Conservation (phyloP, 2,797 vertebrate genomes). For the Bovichtus diacanthus region DNA sequence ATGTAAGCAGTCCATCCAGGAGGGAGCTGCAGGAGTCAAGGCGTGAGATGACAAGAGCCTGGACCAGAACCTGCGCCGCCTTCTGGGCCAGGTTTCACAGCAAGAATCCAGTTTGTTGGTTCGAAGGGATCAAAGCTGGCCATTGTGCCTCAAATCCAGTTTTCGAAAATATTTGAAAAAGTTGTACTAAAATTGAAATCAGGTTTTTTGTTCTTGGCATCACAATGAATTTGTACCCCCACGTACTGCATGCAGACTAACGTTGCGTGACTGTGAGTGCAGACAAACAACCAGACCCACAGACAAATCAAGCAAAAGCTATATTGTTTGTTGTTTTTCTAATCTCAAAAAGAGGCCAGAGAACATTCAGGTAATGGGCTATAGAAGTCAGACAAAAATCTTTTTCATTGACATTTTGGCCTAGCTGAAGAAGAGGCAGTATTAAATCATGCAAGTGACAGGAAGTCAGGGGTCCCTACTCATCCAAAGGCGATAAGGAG, state of each 20-base stretch:
- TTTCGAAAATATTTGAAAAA: slow-evolving; percentile 12
- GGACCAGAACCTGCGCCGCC: no score
- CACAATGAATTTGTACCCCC: background rate
- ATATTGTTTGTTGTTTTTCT: slow-evolving; percentile 7
- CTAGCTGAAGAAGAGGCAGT: slow-evolving; percentile 34
- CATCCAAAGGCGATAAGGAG: slow-evolving; percentile 44
- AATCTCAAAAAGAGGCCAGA: slow-evolving; percentile 47
- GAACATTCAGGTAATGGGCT: slow-evolving; percentile 52
- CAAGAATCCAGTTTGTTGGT: slow-evolving; percentile 14
- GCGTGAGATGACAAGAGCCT: no score
- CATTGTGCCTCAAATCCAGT: slow-evolving; percentile 18
- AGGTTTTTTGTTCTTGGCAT: background rate
- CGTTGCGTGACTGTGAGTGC: background rate
- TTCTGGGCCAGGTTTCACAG: no score
- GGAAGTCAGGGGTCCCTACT: slow-evolving; percentile 34
- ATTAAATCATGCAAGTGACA: slow-evolving; percentile 59
- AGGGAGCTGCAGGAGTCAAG: no score
- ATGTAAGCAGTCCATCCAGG: no score
- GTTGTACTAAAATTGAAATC: slow-evolving; percentile 26
- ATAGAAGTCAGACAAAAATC: slow-evolving; percentile 58
- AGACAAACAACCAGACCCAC: slow-evolving; percentile 15
- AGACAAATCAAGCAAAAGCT: background rate
- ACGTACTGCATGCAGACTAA: rapidly evolving
- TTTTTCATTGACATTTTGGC: slow-evolving; percentile 71
- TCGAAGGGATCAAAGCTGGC: slow-evolving; percentile 9